A percentile compares a stretch with the other conserved stretches of the same genome.
phyloP scores from a whole-genome alignment of 1,140 invertebrate genomes.

The Scaptodrosophila lebanonensis region DNA sequence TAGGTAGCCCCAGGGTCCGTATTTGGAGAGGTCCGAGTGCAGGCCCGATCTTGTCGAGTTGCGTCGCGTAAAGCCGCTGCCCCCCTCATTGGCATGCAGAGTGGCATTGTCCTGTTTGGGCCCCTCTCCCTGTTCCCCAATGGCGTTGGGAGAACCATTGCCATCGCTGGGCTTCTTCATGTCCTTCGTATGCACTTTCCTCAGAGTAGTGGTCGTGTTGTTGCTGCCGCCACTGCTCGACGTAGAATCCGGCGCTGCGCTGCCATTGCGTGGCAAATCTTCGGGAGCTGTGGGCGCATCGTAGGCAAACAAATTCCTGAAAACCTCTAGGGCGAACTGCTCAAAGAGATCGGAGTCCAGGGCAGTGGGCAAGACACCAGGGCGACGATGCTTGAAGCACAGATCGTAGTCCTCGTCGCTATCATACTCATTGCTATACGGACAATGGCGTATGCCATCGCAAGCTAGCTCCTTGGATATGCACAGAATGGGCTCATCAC shows the following conservation, averaged over 20 bases:
- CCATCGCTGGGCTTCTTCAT: slow-evolving; percentile 55
- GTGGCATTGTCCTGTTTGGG: slow-evolving; percentile 46
- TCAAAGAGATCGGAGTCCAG: slow-evolving; percentile 65
- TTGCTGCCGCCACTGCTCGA: slow-evolving; percentile 28
- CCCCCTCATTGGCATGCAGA: slow-evolving; percentile 12
- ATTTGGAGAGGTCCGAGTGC: slow-evolving; percentile 79
- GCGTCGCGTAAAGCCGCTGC: slow-evolving; percentile 56
- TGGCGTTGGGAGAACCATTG: slow-evolving; percentile 54
- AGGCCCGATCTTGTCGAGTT: slow-evolving; percentile 63
- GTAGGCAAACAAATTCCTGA: slow-evolving; percentile 67
- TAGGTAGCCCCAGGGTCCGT: slow-evolving; percentile 82
- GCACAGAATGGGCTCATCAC: slow-evolving; percentile 78
- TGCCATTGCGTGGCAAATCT: slow-evolving; percentile 36
- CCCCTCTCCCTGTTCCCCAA: slow-evolving; percentile 19
- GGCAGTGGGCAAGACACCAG: slow-evolving; percentile 53
- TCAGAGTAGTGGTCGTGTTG: slow-evolving; percentile 47
- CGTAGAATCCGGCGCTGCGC: slow-evolving; percentile 5
- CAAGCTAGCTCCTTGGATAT: slow-evolving; percentile 81
- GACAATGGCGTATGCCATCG: slow-evolving; percentile 81
- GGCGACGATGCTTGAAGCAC: slow-evolving; percentile 70
- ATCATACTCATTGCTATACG: slow-evolving; percentile 78
- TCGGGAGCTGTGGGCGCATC: slow-evolving; percentile 52
- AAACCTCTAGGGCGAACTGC: slow-evolving; percentile 70
- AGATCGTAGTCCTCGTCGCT: slow-evolving; percentile 78
- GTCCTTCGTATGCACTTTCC: slow-evolving; percentile 66